Base-by-base conservation (phyloP, 2,888 invertebrate species). In the Autographa gamma region DNA sequence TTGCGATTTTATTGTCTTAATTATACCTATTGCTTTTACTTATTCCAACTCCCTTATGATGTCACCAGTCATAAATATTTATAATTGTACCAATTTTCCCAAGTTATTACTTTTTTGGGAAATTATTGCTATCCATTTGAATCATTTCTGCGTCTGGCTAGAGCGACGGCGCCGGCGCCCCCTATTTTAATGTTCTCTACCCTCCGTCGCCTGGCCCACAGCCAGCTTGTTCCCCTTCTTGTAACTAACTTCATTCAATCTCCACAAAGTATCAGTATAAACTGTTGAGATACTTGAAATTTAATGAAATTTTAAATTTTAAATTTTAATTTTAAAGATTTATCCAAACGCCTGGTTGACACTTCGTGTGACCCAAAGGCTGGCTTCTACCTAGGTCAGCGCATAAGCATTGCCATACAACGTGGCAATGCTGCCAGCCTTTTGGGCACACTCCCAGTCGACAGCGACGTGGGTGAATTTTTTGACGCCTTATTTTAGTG, bases 121-220 rank as follows among this genome's bases (percentile, higher is more conserved):
- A 64, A 59, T 25, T 60, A 66, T 14, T 31, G 54, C 48, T 11
- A 62, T 71, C 65, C n/a, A 60, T 66, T 73, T 25, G 60, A 67
- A 63, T 73, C 74, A 83, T 62, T 60, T 71, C 63, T 68, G 74
- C 32, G 74, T 75, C 79, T 79, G 72, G 77, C 75, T 72, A 62
- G 41, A 59, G 60, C 38, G 60, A 38, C 73, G 85, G 88, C 89
- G 89, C 88, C 88, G 85, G 89, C 88, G 88, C 84, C 82, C 86
- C 84, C 78, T 76, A 71, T 79, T 76, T 73, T 58, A 74, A 76
- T 32, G 14, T 48, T 64, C 73, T 70, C 74, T 69, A 79, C 84
- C 85, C 86, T 80, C 75, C 56, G 75, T 72, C 73, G 48, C 61
- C 88, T 90, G 88, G 89, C 87, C 56, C 41, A 58, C 52, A 64